Evolutionary conservation across 2,888 invertebrate species (phyloP).

Genomic region (Diarsia brunnea): DNA sequence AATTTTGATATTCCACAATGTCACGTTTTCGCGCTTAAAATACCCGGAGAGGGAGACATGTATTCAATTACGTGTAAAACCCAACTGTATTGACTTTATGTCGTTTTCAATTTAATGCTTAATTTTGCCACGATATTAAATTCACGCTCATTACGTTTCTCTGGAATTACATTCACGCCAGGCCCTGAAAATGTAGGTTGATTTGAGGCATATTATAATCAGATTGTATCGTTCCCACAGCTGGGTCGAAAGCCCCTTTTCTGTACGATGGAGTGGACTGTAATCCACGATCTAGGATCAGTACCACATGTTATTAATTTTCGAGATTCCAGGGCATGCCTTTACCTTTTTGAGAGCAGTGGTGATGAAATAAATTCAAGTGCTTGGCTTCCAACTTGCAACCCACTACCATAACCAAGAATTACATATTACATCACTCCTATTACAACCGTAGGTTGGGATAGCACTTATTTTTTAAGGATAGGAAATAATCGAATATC

Average conservation of each 20-base stretch:
- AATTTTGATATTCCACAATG: slow-evolving; percentile 23
- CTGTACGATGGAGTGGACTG: neutral
- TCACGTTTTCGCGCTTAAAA: slow-evolving; percentile 51
- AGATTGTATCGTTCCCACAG: neutral
- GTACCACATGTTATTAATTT: neutral
- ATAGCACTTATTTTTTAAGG: too few species aligned
- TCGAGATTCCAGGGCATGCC: neutral
- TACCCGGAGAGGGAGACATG: slow-evolving; percentile 32
- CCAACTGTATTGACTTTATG: slow-evolving; percentile 53
- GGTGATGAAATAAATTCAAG: too few species aligned
- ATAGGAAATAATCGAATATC: too few species aligned
- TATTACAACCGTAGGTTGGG: too few species aligned
- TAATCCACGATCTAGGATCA: neutral
- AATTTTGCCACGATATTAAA: slow-evolving; percentile 44
- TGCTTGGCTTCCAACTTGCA: too few species aligned
- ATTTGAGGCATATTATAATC: neutral
- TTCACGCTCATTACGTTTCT: slow-evolving; percentile 35
- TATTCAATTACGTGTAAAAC: slow-evolving; percentile 51
- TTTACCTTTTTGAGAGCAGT: too few species aligned
- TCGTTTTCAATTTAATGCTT: slow-evolving; percentile 56
- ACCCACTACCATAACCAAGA: too few species aligned
- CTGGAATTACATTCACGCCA: slow-evolving; percentile 11
- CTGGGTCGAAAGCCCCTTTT: neutral
- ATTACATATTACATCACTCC: too few species aligned
- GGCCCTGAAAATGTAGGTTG: neutral